Base-by-base conservation (phyloP, 2,113 vertebrate genomes). In the Tringa solitaria region DNA sequence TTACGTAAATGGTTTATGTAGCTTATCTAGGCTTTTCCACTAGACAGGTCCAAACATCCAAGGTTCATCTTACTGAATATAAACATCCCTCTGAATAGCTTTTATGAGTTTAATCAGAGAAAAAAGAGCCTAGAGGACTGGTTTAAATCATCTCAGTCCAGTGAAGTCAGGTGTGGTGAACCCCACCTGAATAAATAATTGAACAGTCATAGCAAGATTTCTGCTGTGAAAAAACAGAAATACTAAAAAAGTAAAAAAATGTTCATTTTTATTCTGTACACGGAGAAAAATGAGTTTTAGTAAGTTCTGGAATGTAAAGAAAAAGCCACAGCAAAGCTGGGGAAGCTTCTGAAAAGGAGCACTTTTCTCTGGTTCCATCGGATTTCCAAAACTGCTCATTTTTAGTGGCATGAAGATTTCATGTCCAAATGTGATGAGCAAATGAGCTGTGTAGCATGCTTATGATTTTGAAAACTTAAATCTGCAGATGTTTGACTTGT, bases 261-360 rank as follows among this genome's bases (percentile, higher is more conserved):
- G 3, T 37, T 26, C 3, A 9, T 23, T 73, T 48, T 74, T 3
- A 77, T 85, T 64, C 27, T 67, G 4, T 10, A 65, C 4, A n/a
- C 74, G 30, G 23, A 65, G 26, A 64, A 91, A 85, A 90, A 27
- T 23, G 2, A 77, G 9, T 65, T 32, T 22, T 41, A 84, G 1
- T 18, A 54, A 57, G 2, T 45, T 61, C 14, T 46, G 37, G 85
- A 82, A 57, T 4, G 15, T 48, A 51, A 53, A 50, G 43, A 69
- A 28, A 70, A 74, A 17, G 4, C 3, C 2, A 7, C 5, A 79
- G 3, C 1, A 16, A 69, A 9, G 3, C 32, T 69, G 6, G 0
- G 10, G 21, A 91, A 87, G 3, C 8, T 73, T 27, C 20, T 59
- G 10, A 53, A 73, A 74, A 37, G 8, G 23, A 86, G 1, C 6